Evolutionary conservation across 2,888 invertebrate species (phyloP), one percentile per base, ranked within the genome.

Genomic region (Drosophila emarginata): DNA sequence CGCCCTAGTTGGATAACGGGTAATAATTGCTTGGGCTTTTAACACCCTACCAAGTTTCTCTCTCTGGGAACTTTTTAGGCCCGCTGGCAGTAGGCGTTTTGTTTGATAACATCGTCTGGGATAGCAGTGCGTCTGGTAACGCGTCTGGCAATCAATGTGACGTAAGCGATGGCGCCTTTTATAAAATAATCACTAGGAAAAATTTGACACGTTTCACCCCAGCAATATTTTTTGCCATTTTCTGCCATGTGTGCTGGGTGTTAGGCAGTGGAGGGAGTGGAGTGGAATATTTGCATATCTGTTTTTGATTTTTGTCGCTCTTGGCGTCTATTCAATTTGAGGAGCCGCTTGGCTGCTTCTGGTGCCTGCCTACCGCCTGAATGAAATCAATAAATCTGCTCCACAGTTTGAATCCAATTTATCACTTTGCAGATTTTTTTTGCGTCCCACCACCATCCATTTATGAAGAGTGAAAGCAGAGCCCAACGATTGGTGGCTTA

Each of bases 371-470:
- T 61, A 28, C 15, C 54, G 14, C 64, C 64, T 68, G 65, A 69
- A 74, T 75, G 82, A 87, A 85, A 85, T 85, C 85, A 85, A 85
- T 85, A 85, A 85, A 85, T 87, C 87, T 85, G 85, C 85, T 83
- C 73, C 79, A 76, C 80, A 76, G 75, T 87, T 83, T 85, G 76
- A 85, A 87, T 85, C 83, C 85, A 85, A 85, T 85, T 87, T 85
- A 87, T 87, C 84, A 85, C 82, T 85, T 85, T 85, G 67, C 77
- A 62, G 76, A 61, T 74, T 64, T 69, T 69, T 68, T 61, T 66
- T 60, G 67, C 72, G 65, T 64, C 54, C 68, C 79, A 80, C 77
- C 79, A 77, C 75, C 79, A 79, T 36, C 54, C 76, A 76, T 76
- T 79, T 79, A 79, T 79, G 75, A 79, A 79, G 77, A 69, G 64